Evolutionary conservation across 1,140 invertebrate genomes (phyloP).

Genomic region (Harlomillsia oculata): DNA sequence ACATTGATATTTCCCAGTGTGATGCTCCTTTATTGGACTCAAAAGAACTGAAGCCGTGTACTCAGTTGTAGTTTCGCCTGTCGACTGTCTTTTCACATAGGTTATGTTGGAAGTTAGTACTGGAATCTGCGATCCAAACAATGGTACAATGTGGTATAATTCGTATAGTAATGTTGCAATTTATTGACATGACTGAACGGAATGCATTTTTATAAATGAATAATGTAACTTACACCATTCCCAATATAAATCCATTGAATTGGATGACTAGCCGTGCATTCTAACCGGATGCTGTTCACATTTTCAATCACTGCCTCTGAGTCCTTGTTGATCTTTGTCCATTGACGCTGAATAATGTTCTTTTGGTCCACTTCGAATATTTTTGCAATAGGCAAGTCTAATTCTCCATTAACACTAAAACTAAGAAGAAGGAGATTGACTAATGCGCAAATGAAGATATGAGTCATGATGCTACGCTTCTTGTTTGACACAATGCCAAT

Average conservation of each 20-base stretch:
- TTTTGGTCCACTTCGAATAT: slow-evolving; percentile 22
- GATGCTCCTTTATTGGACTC: slow-evolving; percentile 24
- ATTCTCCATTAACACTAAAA: background rate
- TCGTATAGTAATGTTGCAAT: background rate
- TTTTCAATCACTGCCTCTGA: slow-evolving; percentile 17
- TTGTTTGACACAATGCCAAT: no score
- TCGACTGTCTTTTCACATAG: background rate
- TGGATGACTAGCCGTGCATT: slow-evolving; percentile 23
- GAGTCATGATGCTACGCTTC: no score
- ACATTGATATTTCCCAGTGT: slow-evolving; percentile 30
- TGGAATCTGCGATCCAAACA: slow-evolving; percentile 19
- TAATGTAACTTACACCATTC: slow-evolving; percentile 16
- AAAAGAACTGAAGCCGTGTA: slow-evolving; percentile 20
- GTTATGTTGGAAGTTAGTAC: slow-evolving; percentile 12
- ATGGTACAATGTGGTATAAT: no score
- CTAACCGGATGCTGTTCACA: slow-evolving; percentile 22
- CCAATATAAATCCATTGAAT: slow-evolving; percentile 30
- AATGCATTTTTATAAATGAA: background rate
- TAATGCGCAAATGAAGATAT: no score
- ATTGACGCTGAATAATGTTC: slow-evolving; percentile 3
- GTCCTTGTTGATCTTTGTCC: slow-evolving; percentile 8
- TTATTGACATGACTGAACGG: background rate
- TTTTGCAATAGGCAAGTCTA: slow-evolving; percentile 4
- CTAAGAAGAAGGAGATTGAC: no score
- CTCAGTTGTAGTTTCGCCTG: background rate